These are phyloP conservation scores for Anoplius nigerrimus DNA, from an alignment of 2,888 invertebrate species.

Conservation along the genomic window DNA sequence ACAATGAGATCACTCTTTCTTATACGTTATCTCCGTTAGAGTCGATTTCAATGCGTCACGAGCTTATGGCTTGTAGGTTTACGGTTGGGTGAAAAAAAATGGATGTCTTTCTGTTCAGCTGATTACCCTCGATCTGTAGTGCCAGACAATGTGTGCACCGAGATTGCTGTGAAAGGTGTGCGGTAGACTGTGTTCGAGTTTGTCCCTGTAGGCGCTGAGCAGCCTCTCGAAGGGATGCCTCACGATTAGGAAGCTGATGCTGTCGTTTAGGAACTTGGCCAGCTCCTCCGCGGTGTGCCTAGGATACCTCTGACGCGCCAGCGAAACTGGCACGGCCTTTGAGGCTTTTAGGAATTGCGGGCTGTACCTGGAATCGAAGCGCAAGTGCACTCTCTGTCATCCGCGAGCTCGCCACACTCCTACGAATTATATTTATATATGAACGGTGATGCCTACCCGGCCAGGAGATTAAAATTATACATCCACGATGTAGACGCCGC, in stretches of 20 bases:
- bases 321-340: constrained; percentile 84
- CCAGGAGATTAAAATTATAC: constrained; percentile 92
- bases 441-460: constrained; percentile 77
- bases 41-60: no score
- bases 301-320: constrained; percentile 88
- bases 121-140: constrained; percentile 80
- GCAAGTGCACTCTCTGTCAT: neutral
- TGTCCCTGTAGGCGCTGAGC: constrained; percentile 89
- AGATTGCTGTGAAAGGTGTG: constrained; percentile 89
- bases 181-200: constrained; percentile 88
- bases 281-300: constrained; percentile 84
- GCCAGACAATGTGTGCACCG: constrained; percentile 85
- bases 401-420: neutral
- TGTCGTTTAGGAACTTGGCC: constrained; percentile 84
- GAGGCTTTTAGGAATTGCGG: constrained; percentile 86
- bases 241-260: constrained; percentile 88
- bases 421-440: neutral
- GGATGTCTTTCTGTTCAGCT: no score
- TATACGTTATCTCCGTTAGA: no score
- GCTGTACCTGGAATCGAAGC: constrained; percentile 77
- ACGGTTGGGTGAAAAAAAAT: no score
- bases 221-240: constrained; percentile 88
- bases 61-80: no score
- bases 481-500: constrained; percentile 93
- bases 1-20: no score